These are phyloP conservation scores for Bradypodion ventrale DNA, from an alignment of 2,797 vertebrate species.

Conservation along the genomic window DNA sequence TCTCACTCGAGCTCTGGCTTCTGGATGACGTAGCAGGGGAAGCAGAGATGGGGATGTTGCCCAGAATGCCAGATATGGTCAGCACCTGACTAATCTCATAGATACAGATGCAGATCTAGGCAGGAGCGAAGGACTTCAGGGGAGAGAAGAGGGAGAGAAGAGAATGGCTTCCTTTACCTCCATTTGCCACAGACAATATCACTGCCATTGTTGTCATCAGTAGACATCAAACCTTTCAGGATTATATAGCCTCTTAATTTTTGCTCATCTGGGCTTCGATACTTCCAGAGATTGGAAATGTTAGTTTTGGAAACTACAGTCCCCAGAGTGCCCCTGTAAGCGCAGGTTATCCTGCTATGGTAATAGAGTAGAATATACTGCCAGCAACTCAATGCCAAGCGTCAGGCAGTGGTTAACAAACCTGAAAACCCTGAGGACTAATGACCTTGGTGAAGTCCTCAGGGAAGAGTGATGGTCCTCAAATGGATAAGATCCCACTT, in stretches of 20 bases:
- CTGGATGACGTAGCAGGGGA: constrained; percentile 44
- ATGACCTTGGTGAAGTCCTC: too few relatives aligned
- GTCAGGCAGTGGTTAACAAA: too few relatives aligned
- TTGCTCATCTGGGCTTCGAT: constrained; percentile 6
- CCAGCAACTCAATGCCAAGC: too few relatives aligned
- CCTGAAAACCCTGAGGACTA: too few relatives aligned
- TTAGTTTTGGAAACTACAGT: too few relatives aligned
- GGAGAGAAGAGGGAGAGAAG: not conserved
- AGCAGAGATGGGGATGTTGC: constrained; percentile 37
- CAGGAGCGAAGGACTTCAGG: not conserved
- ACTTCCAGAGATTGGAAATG: not conserved
- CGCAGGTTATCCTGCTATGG: too few relatives aligned
- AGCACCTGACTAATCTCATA: constrained; percentile 60
- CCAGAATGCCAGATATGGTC: constrained; percentile 20
- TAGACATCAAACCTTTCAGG: not conserved
- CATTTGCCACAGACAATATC: not conserved
- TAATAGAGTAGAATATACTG: too few relatives aligned
- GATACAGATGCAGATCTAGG: not conserved
- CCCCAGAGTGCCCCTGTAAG: too few relatives aligned
- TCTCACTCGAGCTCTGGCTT: constrained; percentile 57
- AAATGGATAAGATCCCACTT: too few relatives aligned
- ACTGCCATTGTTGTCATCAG: not conserved
- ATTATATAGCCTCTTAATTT: constrained; percentile 20
- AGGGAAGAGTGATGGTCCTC: too few relatives aligned
- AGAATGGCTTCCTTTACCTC: not conserved